phyloP scores from a whole-genome alignment of 2,888 invertebrate species.

The Kuschelorhynchus macadamiae region DNA sequence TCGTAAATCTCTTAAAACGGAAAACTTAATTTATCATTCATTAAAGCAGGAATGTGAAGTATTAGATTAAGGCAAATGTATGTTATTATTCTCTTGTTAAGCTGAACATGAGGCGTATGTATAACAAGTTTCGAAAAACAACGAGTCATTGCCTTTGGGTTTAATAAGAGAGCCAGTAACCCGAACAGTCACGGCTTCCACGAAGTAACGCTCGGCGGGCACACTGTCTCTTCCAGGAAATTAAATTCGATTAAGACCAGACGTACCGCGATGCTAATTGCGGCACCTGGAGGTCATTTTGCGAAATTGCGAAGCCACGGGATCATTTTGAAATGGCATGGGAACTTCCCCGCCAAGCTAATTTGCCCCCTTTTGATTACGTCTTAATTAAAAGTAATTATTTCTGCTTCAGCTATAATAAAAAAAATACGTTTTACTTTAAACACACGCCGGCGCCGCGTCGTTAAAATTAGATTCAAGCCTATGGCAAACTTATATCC shows the following conservation, averaged over 20 bases:
- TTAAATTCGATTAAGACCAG: constrained; percentile 46
- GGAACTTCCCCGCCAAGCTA: no score
- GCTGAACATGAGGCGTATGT: neutral
- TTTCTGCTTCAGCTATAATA: no score
- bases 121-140: constrained; percentile 22
- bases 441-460: no score
- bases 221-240: constrained; percentile 48
- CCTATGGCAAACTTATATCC: no score
- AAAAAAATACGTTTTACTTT: no score
- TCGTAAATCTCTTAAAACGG: no score
- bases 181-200: constrained; percentile 32
- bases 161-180: constrained; percentile 32
- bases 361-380: no score
- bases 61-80: neutral
- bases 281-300: constrained; percentile 46
- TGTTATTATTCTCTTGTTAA: neutral
- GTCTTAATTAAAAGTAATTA: no score
- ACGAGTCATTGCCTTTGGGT: constrained; percentile 33
- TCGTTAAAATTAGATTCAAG: no score
- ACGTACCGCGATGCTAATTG: constrained; percentile 43
- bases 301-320: constrained; percentile 36
- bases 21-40: no score
- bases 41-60: no score
- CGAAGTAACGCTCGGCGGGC: constrained; percentile 25
- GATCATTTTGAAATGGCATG: constrained; percentile 23